These are phyloP conservation scores for Macheiramphus alcinus DNA, from an alignment of 2,113 vertebrate genomes.

Conservation along the genomic window DNA sequence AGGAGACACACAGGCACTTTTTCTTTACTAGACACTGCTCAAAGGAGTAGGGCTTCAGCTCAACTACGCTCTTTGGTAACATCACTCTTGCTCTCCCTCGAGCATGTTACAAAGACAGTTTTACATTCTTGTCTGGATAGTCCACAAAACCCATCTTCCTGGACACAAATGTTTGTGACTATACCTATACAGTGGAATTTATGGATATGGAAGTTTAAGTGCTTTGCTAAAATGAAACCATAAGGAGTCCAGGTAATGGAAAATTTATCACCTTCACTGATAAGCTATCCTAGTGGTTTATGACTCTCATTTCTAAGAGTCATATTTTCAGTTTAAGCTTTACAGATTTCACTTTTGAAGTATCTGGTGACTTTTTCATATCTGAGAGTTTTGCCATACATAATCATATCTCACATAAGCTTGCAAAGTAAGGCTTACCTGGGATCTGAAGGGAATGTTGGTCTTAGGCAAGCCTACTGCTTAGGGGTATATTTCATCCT, in stretches of 20 bases:
- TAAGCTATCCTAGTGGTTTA: not conserved
- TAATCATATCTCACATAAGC: not conserved
- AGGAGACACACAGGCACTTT: not conserved
- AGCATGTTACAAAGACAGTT: not conserved
- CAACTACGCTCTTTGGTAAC: not conserved
- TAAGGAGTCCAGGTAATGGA: not conserved
- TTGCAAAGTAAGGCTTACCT: not conserved
- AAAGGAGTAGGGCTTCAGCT: not conserved
- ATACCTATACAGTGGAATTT: not conserved
- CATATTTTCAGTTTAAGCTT: not conserved
- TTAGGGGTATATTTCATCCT: not conserved
- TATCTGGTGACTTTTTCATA: not conserved
- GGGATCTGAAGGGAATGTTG: not conserved
- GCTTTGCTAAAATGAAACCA: not conserved
- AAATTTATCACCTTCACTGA: not conserved
- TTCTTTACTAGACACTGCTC: not conserved
- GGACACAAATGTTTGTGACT: not conserved
- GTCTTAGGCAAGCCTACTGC: not conserved
- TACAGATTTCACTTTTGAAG: not conserved
- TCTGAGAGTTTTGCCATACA: not conserved
- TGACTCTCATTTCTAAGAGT: not conserved
- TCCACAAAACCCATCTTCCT: not conserved
- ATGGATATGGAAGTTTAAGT: not conserved
- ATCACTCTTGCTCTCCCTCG: fast-evolving
- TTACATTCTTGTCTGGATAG: not conserved